These are phyloP conservation scores for Ichneumoninae sp. DNA, from an alignment of 2,888 invertebrate genomes.

Conservation along the genomic window DNA sequence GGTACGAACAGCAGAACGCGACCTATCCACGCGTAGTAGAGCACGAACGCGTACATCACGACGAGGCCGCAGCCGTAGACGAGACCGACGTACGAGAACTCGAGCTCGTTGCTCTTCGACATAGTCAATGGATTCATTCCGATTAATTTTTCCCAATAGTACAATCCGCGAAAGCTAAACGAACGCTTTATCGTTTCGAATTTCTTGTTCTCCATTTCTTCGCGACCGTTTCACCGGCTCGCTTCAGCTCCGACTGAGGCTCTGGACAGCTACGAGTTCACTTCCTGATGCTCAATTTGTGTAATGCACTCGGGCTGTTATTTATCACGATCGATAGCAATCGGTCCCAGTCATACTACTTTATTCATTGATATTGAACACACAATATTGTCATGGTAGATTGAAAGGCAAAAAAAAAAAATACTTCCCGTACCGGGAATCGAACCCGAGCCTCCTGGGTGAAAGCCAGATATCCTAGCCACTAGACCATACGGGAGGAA, in stretches of 20 bases:
- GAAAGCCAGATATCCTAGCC: slow-evolving; percentile 88
- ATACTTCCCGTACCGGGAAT: slow-evolving; percentile 86
- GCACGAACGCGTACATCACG: not conserved
- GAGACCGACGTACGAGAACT: slow-evolving; percentile 29
- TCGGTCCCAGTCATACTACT: not conserved
- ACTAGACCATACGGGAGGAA: slow-evolving; percentile 85
- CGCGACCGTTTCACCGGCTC: slow-evolving; percentile 1
- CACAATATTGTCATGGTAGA: too few relatives aligned
- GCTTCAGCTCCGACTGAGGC: not conserved
- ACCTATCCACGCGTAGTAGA: not conserved
- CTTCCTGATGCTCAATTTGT: not conserved
- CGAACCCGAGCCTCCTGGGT: slow-evolving; percentile 88
- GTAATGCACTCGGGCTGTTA: not conserved
- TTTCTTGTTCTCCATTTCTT: slow-evolving; percentile 17
- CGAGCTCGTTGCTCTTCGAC: slow-evolving; percentile 12
- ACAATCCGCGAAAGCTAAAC: not conserved
- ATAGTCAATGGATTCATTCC: slow-evolving; percentile 31
- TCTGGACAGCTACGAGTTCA: not conserved
- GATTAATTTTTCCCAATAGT: slow-evolving; percentile 38
- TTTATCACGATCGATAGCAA: not conserved
- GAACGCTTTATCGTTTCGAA: not conserved
- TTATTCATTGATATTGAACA: not conserved
- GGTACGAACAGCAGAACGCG: not conserved
- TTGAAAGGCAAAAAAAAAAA: slow-evolving; percentile 71
- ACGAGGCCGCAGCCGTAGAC: slow-evolving; percentile 18